Conservation (phyloP, 2,113 vertebrate genomes). For the Periophthalmus modestus region DNA sequence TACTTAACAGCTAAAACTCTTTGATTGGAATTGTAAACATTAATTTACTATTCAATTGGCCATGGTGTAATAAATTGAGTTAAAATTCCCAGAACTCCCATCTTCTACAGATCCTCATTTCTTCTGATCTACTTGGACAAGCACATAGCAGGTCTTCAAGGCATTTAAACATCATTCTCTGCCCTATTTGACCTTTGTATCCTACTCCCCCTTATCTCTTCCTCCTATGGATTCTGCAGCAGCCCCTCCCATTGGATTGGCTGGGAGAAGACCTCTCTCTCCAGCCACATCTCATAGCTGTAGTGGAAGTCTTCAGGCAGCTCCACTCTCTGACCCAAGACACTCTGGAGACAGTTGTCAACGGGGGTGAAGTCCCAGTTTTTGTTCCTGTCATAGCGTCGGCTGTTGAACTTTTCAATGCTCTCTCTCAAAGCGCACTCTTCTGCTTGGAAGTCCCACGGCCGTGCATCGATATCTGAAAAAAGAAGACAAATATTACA, state of each 20-base stretch:
- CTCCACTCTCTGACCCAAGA: conserved; percentile 89
- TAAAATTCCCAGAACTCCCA: background rate
- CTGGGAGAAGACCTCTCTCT: conserved; percentile 94
- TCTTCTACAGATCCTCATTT: background rate
- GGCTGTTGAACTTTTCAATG: conserved; percentile 95
- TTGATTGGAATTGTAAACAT: background rate
- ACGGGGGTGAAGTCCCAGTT: conserved; percentile 89
- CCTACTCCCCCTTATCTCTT: background rate
- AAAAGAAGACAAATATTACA: background rate
- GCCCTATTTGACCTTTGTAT: background rate
- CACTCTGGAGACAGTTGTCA: conserved; percentile 97
- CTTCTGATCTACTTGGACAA: background rate
- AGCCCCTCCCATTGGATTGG: conserved; percentile 97
- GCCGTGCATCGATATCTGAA: conserved; percentile 92
- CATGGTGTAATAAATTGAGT: background rate
- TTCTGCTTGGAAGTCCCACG: conserved; percentile 98
- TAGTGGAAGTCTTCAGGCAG: conserved; percentile 92
- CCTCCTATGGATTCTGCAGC: conserved; percentile 74
- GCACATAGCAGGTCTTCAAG: conserved; percentile 3
- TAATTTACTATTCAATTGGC: background rate
- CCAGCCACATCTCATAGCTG: conserved; percentile 96
- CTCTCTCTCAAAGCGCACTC: conserved; percentile 92
- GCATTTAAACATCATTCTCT: conserved; percentile 1
- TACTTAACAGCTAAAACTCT: background rate
- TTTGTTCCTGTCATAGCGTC: conserved; percentile 84